Evolutionary conservation across 2,797 vertebrate genomes (phyloP).

Genomic region (Eulemur mongoz): DNA sequence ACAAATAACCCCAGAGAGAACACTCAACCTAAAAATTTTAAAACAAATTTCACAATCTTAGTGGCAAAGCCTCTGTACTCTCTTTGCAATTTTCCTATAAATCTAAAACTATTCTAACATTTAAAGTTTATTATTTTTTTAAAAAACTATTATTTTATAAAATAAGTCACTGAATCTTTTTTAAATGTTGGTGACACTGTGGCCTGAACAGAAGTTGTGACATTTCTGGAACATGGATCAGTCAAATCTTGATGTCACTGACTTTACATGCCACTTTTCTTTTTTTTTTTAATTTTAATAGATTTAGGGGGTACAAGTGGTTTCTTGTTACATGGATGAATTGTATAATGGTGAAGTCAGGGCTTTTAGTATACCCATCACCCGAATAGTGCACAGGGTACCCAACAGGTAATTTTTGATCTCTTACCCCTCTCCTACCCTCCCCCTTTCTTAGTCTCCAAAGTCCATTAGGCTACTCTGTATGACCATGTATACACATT

Average conservation of each 20-base stretch:
- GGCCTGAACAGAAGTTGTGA: neutral
- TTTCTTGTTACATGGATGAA: neutral
- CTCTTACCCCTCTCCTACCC: neutral
- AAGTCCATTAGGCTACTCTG: neutral
- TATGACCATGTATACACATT: neutral
- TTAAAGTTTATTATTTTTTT: neutral
- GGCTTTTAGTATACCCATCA: neutral
- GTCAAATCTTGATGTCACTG: neutral
- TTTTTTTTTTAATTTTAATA: neutral
- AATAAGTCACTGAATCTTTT: neutral
- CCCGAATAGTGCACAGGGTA: neutral
- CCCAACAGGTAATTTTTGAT: neutral
- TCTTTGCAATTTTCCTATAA: neutral
- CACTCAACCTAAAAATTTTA: neutral
- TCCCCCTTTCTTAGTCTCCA: neutral
- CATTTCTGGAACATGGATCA: neutral
- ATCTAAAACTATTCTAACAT: conserved; percentile 15
- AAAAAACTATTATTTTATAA: neutral
- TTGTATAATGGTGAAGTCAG: neutral
- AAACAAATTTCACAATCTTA: neutral
- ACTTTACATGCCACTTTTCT: neutral
- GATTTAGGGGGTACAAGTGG: neutral
- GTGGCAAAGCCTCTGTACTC: neutral
- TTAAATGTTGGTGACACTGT: neutral
- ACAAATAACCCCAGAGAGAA: neutral